Percentiles rank a stretch among this genome's conserved stretches.
These are phyloP conservation scores for Symphodus melops DNA, from an alignment of 2,113 vertebrate genomes.

Conservation along the genomic window DNA sequence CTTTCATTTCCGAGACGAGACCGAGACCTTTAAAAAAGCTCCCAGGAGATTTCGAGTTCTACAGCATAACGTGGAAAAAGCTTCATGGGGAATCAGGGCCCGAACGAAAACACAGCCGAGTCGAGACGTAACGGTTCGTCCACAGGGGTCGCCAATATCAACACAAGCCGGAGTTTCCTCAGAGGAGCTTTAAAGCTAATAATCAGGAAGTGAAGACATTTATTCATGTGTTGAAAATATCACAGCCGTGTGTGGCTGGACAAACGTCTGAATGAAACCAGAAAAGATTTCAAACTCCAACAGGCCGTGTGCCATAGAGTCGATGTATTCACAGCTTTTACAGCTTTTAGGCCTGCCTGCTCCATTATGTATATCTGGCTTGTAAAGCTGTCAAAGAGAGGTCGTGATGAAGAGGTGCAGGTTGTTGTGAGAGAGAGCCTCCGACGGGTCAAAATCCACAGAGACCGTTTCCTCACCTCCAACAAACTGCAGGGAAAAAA, in stretches of 20 bases:
- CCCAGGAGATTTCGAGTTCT: no score
- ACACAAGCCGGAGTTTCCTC: no score
- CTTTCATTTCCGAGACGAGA: no score
- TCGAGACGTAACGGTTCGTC: no score
- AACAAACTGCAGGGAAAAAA: conserved; percentile 21
- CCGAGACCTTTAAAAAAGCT: no score
- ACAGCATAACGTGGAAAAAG: no score
- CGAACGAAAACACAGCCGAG: no score
- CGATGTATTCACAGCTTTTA: background rate
- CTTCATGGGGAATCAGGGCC: no score
- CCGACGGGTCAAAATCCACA: conserved; percentile 39
- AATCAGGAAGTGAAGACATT: background rate
- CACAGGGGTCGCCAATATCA: no score
- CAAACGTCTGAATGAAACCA: background rate
- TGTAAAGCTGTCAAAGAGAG: conserved; percentile 35
- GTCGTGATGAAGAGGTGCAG: conserved; percentile 41
- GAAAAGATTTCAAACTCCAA: background rate
- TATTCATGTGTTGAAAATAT: background rate
- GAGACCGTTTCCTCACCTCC: conserved; percentile 25
- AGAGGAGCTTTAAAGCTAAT: background rate
- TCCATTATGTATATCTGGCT: conserved; percentile 10
- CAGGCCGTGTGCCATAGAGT: background rate
- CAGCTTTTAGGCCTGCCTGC: background rate
- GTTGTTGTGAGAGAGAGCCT: conserved; percentile 24
- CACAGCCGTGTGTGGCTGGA: background rate